Base-by-base conservation (phyloP, 1,140 invertebrate species). In the Paramacrobiotus metropolitanus region DNA sequence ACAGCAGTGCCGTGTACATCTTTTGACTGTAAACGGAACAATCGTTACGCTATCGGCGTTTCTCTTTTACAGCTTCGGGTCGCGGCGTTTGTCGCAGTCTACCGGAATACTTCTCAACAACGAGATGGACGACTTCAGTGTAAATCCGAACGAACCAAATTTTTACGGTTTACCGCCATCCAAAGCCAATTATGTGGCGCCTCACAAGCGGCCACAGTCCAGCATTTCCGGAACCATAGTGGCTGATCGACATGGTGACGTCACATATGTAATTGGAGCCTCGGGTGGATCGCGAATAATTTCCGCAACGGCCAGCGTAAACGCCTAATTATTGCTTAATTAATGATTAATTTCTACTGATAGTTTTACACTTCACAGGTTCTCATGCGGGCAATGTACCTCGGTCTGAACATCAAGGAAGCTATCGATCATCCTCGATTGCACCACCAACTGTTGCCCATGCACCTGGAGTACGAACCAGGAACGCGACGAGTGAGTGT, bases 101-200 rank as follows among this genome's bases (percentile, higher is more conserved):
- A 93, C 91, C 0, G 93, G 92, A 31, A 89, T 98, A 44, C 74
- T 96, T 2, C 79, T 91, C 66, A 98, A 97, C 74, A 83, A 86
- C 70, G 83, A 82, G 59, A 95, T 97, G 89, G 87, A 95, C 71
- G 92, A 97, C 70, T 97, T 98, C 73, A 84, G 86, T 0, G 78
- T 82, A 15, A 28, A 55, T 1, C 81, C 86, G 0, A 81, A 81
- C 1, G 76, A 80, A 65, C 73, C 76, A 15, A 96, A 87, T 72
- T 80, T 77, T 60, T 92, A 85, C 67, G 81, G 81, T 0, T 59
- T 94, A 40, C 81, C 84, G 3, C 80, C 82, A 0, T 83, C 83
- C 1, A 80, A 79, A 2, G 80, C 80, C 2, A 97, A 98, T 75
- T 81, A 78, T 62, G 85, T 96, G 60, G 60, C 66, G 61, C 79